Evolutionary conservation across 1,140 invertebrate species (phyloP).

Genomic region (Cotesia chilonis): DNA sequence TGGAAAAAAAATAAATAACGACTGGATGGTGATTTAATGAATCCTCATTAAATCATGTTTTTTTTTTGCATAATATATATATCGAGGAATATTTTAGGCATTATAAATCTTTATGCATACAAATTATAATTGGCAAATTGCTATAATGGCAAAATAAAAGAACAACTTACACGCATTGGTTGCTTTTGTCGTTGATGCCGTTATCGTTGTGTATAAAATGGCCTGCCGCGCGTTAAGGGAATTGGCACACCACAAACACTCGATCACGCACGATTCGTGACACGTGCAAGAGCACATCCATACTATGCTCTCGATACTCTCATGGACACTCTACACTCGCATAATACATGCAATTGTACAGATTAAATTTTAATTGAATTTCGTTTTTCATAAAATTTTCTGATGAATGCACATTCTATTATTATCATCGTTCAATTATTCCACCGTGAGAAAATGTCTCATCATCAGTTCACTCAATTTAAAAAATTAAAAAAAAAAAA

Average conservation of each 20-base stretch:
- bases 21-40: not conserved
- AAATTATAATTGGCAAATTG: slow-evolving; percentile 1
- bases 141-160: not conserved
- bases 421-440: not conserved
- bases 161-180: slow-evolving; percentile 2
- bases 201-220: too few species aligned
- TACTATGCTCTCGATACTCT: not conserved
- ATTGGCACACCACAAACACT: slow-evolving; percentile 30
- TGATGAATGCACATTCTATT: not conserved
- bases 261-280: slow-evolving; percentile 31
- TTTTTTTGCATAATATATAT: too few species aligned
- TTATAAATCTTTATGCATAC: not conserved
- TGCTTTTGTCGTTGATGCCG: not conserved
- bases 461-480: not conserved
- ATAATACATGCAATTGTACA: not conserved
- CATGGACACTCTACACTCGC: not conserved
- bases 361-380: slow-evolving; percentile 16
- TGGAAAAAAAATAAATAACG: not conserved
- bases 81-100: not conserved
- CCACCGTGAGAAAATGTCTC: slow-evolving; percentile 10
- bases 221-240: not conserved
- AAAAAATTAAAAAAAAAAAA: too few species aligned
- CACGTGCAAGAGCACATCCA: slow-evolving; percentile 21
- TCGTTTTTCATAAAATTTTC: not conserved
- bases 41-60: not conserved